phyloP scores from a whole-genome alignment of 2,797 vertebrate genomes.

The Loriculus beryllinus region DNA sequence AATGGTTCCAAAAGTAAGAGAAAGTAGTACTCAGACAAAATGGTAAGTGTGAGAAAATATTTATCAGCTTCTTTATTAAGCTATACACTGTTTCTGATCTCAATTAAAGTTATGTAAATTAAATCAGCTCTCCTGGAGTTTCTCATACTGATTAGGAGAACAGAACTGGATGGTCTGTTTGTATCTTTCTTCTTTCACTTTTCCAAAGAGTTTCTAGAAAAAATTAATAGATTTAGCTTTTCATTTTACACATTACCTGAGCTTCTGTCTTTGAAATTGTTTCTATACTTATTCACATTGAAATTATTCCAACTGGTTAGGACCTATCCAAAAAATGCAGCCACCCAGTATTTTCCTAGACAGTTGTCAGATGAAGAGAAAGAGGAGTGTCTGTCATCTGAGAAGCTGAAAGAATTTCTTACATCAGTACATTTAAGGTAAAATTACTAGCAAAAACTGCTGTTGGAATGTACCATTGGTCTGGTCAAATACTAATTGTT shows the following conservation, averaged over 20 bases:
- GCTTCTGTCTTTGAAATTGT: neutral
- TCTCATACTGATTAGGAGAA: neutral
- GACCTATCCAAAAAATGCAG: slow-evolving; percentile 80
- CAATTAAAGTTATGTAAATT: neutral
- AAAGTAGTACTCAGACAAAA: slow-evolving; percentile 83
- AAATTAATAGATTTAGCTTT: neutral
- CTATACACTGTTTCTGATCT: neutral
- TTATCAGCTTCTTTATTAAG: neutral
- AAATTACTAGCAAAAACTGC: slow-evolving; percentile 11
- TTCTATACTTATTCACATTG: neutral
- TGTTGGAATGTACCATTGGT: neutral
- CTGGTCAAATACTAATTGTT: neutral
- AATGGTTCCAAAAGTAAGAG: slow-evolving; percentile 71
- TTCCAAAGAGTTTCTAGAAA: neutral
- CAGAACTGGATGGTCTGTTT: neutral
- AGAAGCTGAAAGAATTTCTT: slow-evolving; percentile 78
- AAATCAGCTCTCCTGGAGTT: neutral
- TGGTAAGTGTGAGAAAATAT: slow-evolving; percentile 75
- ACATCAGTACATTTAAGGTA: slow-evolving; percentile 78
- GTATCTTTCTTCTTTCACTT: neutral
- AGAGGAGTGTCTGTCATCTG: slow-evolving; percentile 68
- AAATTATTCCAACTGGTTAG: slow-evolving; percentile 69
- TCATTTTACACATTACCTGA: neutral
- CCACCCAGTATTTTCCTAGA: slow-evolving; percentile 81
- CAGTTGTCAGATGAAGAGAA: slow-evolving; percentile 79